Base-by-base conservation (phyloP, 2,888 invertebrate species). In the Xestobium rufovillosum region DNA sequence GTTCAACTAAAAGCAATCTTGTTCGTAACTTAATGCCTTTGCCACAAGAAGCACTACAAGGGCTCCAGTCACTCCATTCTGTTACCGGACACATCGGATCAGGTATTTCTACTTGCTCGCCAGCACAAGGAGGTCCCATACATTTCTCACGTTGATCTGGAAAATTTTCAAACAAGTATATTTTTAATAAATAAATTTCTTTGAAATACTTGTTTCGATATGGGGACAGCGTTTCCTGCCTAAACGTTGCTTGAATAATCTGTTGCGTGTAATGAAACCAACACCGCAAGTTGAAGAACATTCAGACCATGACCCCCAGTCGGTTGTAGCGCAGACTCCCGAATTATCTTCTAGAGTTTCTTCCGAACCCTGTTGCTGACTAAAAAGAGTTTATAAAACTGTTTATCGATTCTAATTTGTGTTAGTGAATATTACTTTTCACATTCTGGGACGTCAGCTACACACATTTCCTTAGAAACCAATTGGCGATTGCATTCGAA, bases 61-160 rank as follows among this genome's bases (percentile, higher is more conserved):
- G 84, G 37, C 89, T 87, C 92, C 92, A 95, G 48, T 84, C 82
- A 38, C 86, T 80, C 94, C 94, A 95, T 33, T 78, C 78, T 0
- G 84, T 83, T n/a, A 87, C 81, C 39, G 87, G 83, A 52, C 85
- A 85, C 49, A 68, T 42, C 1, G 79, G 75, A 67, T 80, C 80
- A 2, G 71, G 59, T 1, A 65, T 48, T 48, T 72, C 75, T 4
- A 76, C 65, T 26, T 73, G 70, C 19, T 68, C 66, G 6, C 34
- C 70, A 0, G 65, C 61, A 55, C 86, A 85, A 2, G 74, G 72
- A 0, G 83, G 80, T 49, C 74, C 74, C 79, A 83, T 82, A 56
- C 86, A 86, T 53, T 83, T 82, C 52, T 82, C 79, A 57, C 81
- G 86, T 60, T 94, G 89, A 50, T 84, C 82, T 72, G 39, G 25